These are phyloP conservation scores for Silurus asotus DNA, from an alignment of 2,113 vertebrate species.

Conservation along the genomic window DNA sequence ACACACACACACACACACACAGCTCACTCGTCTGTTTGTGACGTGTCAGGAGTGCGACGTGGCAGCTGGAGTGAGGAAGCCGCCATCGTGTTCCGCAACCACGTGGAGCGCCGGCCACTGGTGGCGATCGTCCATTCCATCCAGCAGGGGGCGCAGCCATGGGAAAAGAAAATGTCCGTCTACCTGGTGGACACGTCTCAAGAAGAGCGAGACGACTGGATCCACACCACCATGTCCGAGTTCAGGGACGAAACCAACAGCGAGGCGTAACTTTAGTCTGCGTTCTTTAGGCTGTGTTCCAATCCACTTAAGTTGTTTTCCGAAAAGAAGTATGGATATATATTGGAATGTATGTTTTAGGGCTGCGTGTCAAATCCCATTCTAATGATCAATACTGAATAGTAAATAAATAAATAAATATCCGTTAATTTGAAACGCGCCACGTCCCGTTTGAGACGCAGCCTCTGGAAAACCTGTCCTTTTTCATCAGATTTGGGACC, in stretches of 20 bases:
- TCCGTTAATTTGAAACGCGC: neutral
- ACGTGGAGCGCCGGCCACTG: slow-evolving; percentile 87
- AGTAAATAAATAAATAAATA: no score
- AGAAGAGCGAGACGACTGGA: slow-evolving; percentile 84
- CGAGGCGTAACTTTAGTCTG: slow-evolving; percentile 35
- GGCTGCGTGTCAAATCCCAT: neutral
- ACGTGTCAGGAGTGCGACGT: slow-evolving; percentile 77
- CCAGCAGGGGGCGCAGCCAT: slow-evolving; percentile 70
- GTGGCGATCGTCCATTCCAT: slow-evolving; percentile 84
- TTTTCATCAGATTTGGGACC: no score
- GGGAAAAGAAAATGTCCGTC: slow-evolving; percentile 78
- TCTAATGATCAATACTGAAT: neutral
- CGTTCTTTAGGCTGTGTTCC: neutral
- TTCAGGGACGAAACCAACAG: slow-evolving; percentile 64
- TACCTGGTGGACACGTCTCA: slow-evolving; percentile 87
- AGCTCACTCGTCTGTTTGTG: neutral
- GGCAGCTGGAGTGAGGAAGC: slow-evolving; percentile 88
- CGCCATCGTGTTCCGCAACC: slow-evolving; percentile 89
- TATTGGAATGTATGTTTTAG: no score
- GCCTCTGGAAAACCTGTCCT: no score
- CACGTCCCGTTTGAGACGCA: neutral
- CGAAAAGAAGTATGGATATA: neutral
- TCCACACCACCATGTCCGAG: slow-evolving; percentile 86
- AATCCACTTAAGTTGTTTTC: neutral
- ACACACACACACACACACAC: no score